These are phyloP conservation scores for Peromyscus attwateri DNA, from an alignment of 2,797 vertebrate genomes.

Conservation along the genomic window DNA sequence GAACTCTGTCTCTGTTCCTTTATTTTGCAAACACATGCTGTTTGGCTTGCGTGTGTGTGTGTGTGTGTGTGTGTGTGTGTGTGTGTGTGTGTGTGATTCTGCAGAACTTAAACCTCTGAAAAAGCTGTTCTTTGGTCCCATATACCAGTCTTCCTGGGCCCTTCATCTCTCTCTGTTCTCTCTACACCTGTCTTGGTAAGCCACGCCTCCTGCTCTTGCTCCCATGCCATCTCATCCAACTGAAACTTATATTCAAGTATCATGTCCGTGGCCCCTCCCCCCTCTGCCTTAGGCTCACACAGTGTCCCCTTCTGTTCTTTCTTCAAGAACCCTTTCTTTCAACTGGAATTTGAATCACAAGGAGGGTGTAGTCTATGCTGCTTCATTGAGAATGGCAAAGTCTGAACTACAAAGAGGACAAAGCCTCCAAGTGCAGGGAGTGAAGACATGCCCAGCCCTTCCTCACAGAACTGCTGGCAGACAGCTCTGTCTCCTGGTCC, in stretches of 20 bases:
- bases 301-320: background rate
- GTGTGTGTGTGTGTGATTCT: background rate
- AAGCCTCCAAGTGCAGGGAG: background rate
- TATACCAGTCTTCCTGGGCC: background rate
- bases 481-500: background rate
- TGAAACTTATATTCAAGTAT: background rate
- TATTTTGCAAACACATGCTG: background rate
- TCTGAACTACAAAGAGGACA: slow-evolving; percentile 34
- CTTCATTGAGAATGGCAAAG: background rate
- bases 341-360: background rate
- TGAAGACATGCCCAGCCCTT: background rate
- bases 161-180: background rate
- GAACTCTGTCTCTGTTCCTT: background rate
- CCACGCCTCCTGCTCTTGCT: background rate
- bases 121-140: background rate
- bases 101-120: background rate
- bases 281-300: background rate
- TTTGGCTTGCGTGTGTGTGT: background rate
- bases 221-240: background rate
- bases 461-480: background rate
- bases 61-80: fast-evolving
- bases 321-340: background rate
- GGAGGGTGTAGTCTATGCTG: background rate
- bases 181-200: background rate
- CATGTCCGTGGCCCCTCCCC: too few species aligned